These are phyloP conservation scores for Encarsia formosa DNA, from an alignment of 2,888 invertebrate genomes.

Conservation along the genomic window DNA sequence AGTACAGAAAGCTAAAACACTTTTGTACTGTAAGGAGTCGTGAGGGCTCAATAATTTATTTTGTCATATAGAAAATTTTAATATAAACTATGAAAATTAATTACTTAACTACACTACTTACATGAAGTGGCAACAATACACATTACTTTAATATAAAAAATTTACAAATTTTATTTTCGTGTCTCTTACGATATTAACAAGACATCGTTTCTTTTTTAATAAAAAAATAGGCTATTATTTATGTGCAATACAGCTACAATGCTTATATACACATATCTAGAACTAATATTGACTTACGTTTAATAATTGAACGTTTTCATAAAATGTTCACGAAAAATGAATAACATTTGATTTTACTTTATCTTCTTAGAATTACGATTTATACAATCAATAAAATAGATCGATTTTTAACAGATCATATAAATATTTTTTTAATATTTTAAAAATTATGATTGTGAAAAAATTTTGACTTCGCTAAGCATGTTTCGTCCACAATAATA, in stretches of 20 bases:
- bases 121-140: slow-evolving; percentile 31
- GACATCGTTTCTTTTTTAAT: slow-evolving; percentile 12
- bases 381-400: slow-evolving; percentile 24
- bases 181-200: slow-evolving; percentile 35
- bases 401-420: slow-evolving; percentile 19
- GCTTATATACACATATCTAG: slow-evolving; percentile 21
- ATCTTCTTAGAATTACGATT: slow-evolving; percentile 12
- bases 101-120: slow-evolving; percentile 39
- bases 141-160: slow-evolving; percentile 35
- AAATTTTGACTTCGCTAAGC: slow-evolving; percentile 8
- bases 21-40: slow-evolving; percentile 45
- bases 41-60: slow-evolving; percentile 44
- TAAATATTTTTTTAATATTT: slow-evolving; percentile 10
- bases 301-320: slow-evolving; percentile 23
- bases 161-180: slow-evolving; percentile 45
- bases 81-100: slow-evolving; percentile 29
- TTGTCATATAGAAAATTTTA: slow-evolving; percentile 31
- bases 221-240: slow-evolving; percentile 25
- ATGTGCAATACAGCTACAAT: slow-evolving; percentile 19
- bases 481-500: slow-evolving; percentile 1
- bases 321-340: slow-evolving; percentile 22
- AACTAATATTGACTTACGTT: slow-evolving; percentile 18
- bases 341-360: slow-evolving; percentile 15
- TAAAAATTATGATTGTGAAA: too few species aligned
- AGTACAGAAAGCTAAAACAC: slow-evolving; percentile 48